Conservation (phyloP, 2,113 vertebrate species). For the Myotis yumanensis region DNA sequence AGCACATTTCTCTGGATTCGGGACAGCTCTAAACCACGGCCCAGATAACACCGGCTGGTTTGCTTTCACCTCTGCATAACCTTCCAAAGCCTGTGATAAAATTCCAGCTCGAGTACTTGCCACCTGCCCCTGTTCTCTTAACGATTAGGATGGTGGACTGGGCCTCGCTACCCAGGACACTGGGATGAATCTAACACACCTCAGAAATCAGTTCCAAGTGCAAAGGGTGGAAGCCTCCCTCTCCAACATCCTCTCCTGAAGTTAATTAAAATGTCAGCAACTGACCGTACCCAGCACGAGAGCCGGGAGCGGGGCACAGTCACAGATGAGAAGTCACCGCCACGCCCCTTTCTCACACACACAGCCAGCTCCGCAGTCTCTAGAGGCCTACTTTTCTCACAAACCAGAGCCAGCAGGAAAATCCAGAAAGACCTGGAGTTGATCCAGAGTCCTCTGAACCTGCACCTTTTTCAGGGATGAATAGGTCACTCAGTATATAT, state of each 20-base stretch:
- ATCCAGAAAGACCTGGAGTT: not conserved
- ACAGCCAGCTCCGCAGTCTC: not conserved
- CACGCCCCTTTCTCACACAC: constrained; percentile 45
- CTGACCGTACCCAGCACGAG: not conserved
- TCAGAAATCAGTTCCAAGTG: not conserved
- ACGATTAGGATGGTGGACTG: not conserved
- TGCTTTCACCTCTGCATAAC: not conserved
- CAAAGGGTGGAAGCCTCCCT: not conserved
- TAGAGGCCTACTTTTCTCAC: not conserved
- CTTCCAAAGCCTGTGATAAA: not conserved
- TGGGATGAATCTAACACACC: not conserved
- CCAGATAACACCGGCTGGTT: not conserved
- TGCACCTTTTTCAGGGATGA: not conserved
- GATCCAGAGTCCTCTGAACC: not conserved
- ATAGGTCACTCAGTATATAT: not conserved
- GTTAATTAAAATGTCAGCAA: constrained; percentile 45
- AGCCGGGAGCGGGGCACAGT: not conserved
- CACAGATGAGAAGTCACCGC: not conserved
- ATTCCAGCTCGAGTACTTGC: not conserved
- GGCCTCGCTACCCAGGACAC: not conserved
- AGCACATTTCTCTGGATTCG: not conserved
- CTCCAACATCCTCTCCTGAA: constrained; percentile 41
- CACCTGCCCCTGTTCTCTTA: not conserved
- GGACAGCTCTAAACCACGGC: not conserved
- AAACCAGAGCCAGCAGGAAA: not conserved